These are phyloP conservation scores for Odocoileus virginianus DNA, from an alignment of 2,113 vertebrate species.

Conservation along the genomic window DNA sequence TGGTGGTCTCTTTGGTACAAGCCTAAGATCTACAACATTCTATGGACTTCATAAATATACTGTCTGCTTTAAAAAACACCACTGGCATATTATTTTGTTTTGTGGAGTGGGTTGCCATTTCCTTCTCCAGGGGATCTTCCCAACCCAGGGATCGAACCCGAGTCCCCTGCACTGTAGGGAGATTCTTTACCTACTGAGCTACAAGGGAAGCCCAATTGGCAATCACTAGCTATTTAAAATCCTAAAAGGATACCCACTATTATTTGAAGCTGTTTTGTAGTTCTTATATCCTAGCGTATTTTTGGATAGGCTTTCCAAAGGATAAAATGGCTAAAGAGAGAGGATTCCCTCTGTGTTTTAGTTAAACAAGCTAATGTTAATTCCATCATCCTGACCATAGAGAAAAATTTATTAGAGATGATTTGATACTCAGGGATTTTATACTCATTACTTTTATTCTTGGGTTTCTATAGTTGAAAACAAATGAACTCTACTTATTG, in stretches of 20 bases:
- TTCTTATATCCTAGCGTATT: neutral
- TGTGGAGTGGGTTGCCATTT: neutral
- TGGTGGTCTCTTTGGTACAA: neutral
- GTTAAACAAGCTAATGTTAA: neutral
- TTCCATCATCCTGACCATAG: neutral
- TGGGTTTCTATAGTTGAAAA: neutral
- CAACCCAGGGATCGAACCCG: too few relatives aligned
- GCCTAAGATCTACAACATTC: neutral
- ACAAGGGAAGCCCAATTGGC: neutral
- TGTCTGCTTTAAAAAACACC: neutral
- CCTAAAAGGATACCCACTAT: neutral
- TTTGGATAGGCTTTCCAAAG: neutral
- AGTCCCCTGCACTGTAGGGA: too few relatives aligned
- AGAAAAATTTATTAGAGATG: neutral
- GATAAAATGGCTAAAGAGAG: neutral
- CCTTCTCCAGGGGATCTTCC: too few relatives aligned
- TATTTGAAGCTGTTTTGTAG: neutral
- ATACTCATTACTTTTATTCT: neutral
- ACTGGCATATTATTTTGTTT: neutral
- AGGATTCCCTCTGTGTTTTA: neutral
- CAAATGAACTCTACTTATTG: neutral
- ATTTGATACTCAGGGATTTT: neutral
- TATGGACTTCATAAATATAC: conserved; percentile 21
- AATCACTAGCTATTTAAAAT: conserved; percentile 9
- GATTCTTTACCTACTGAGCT: too few relatives aligned